Conservation (phyloP, 2,797 vertebrate genomes). For the Pyrrhura leucotis region DNA sequence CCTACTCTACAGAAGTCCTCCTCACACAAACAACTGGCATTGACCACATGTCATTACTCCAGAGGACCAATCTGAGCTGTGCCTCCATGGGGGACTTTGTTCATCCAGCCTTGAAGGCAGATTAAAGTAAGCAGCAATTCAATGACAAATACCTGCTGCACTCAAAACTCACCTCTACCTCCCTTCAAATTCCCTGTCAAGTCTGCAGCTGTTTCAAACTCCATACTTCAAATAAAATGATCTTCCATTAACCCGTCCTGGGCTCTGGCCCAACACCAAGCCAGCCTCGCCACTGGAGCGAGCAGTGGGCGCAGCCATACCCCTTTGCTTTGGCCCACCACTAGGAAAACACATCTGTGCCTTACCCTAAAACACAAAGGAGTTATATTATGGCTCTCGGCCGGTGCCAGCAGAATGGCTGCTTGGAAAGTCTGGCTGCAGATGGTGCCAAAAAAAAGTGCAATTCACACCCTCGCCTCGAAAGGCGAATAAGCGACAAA, state of each 20-base stretch:
- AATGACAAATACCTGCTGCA: background rate
- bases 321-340: background rate
- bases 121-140: background rate
- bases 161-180: background rate
- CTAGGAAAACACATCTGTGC: background rate
- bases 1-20: background rate
- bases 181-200: background rate
- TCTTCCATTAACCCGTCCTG: background rate
- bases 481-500: background rate
- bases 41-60: background rate
- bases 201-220: background rate
- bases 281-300: fast-evolving
- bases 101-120: background rate
- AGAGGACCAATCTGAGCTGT: background rate
- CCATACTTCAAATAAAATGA: background rate
- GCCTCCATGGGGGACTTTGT: background rate
- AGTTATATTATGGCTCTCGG: fast-evolving
- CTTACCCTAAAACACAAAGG: background rate
- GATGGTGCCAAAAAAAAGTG: background rate
- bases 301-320: fast-evolving
- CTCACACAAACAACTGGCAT: background rate
- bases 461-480: background rate
- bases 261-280: background rate
- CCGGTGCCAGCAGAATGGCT: fast-evolving
- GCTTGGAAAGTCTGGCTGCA: background rate